Evolutionary conservation across 2,113 vertebrate species (phyloP), one percentile per base, ranked within the genome.

Genomic region (Pontoporia blainvillei): DNA sequence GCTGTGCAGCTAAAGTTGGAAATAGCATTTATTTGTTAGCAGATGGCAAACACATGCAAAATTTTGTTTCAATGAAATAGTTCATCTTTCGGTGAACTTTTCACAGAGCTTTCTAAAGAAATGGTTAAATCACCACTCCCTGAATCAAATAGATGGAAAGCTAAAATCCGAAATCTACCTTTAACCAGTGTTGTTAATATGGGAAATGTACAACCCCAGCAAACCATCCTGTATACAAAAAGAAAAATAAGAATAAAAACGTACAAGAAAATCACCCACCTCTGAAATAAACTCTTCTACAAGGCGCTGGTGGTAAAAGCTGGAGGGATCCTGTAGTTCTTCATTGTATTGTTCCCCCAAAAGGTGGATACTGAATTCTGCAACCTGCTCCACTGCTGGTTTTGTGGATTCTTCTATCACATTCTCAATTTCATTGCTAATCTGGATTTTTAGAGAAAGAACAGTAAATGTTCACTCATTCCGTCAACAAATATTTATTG

Each of bases 291-390:
- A 99, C 66, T 98, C 98, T 90, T 98, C 97, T 81, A 98, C 98
- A 27, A 99, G 99, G 7, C 62, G 97, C 27, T 98, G 98, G 97
- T 98, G 98, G 61, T 98, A 91, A 21, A 86, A 84, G 85, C 98
- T 98, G 79, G 96, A 84, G 5, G 99, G 98, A 82, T 99, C 98
- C 1, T 93, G 97, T n/a, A 99, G 98, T 25, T 98, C 98, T n/a
- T 98, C 97, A 0, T 86, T 98, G 97, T 99, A 99, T 20, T 93
- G 94, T 91, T 99, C 98, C 67, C 98, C 99, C 3, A 86, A 97
- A 97, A 99, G 98, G 86, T 99, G 92, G 95, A 99, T 98, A 88
- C 98, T 99, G 96, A 99, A 99, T 95, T 99, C 99, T 92, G 99
- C 98, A 98, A 99, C 98, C 97, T 99, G 99, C 94, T 99, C 99